Evolutionary conservation across 2,113 vertebrate genomes (phyloP), one percentile per base, ranked within the genome.

Genomic region (Rhizomys pruinosus): DNA sequence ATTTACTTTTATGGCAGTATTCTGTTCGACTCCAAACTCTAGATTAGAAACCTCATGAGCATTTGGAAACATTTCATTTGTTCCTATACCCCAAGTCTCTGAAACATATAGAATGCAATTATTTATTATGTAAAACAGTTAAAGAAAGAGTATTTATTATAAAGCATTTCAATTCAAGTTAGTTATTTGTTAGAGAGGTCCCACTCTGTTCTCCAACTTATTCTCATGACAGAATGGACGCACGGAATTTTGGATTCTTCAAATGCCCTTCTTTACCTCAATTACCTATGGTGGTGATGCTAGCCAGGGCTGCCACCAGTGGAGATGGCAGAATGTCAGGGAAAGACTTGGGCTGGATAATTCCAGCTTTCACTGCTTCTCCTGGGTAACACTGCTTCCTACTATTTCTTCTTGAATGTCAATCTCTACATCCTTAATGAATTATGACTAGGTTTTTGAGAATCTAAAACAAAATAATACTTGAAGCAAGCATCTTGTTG

Each of bases 381-480:
- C 47, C 2, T 12, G 7, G 29, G 20, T 59, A 66, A 76, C 15
- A 12, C n/a, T n/a, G n/a, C n/a, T n/a, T n/a, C n/a, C n/a, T n/a
- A n/a, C n/a, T n/a, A n/a, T n/a, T n/a, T n/a, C n/a, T n/a, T n/a
- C 64, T 55, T 76, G 57, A 74, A 76, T 74, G 13, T 52, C 47
- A 57, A 7, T 39, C 78, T 94, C 20, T 92, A 4, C 27, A 42
- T 82, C 39, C 22, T 3, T 68, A 86, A 78, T 66, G 55, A 94
- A 66, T 66, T 23, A 66, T 47, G 57, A 27, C 4, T 37, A 11
- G 15, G 32, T 55, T 15, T 57, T 63, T n/a, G 84, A 91, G 19
- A 77, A 66, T 55, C 44, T 77, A 73, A 76, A 94, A 84, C 69
- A 15, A 92, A 89, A 66, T 61, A 92, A 52, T 79, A 9, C 25